Percentiles rank a stretch among this genome's conserved stretches.
Conservation (phyloP, 2,113 vertebrate species). For the Catharus fuscescens region DNA sequence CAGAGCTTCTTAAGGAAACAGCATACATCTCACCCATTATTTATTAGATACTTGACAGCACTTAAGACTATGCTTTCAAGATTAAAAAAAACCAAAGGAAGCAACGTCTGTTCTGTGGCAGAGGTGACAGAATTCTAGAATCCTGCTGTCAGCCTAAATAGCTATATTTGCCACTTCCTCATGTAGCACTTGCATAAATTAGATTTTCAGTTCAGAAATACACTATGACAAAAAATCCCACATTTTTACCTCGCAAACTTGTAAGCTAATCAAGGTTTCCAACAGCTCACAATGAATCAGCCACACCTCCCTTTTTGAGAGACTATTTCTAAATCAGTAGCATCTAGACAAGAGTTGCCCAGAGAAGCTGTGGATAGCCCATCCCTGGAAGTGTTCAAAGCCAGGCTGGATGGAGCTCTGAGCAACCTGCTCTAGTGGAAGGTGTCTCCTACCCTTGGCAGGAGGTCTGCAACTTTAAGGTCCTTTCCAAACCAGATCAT, state of each 20-base stretch:
- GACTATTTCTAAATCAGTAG: neutral
- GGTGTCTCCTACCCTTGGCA: neutral
- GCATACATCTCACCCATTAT: conserved; percentile 44
- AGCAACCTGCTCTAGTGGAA: neutral
- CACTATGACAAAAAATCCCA: neutral
- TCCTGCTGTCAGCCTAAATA: conserved; percentile 54
- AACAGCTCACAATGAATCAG: neutral
- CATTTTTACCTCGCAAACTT: neutral
- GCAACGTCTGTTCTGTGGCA: conserved; percentile 1
- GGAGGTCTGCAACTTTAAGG: neutral
- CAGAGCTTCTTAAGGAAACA: neutral
- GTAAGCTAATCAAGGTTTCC: neutral
- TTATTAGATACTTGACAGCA: conserved; percentile 59
- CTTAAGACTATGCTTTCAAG: conserved; percentile 11
- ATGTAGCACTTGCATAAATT: conserved; percentile 43
- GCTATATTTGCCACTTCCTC: conserved; percentile 18
- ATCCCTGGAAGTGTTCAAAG: neutral
- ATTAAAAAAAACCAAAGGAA: neutral
- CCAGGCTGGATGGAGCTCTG: neutral
- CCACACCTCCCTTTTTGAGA: neutral
- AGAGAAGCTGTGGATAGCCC: neutral
- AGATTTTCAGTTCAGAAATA: conserved; percentile 34
- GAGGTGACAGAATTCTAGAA: conserved; percentile 48
- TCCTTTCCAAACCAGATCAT: neutral
- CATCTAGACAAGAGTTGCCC: neutral